Base-by-base conservation (phyloP, 2,888 invertebrate species). In the Dyspetes luteomarginatus region DNA sequence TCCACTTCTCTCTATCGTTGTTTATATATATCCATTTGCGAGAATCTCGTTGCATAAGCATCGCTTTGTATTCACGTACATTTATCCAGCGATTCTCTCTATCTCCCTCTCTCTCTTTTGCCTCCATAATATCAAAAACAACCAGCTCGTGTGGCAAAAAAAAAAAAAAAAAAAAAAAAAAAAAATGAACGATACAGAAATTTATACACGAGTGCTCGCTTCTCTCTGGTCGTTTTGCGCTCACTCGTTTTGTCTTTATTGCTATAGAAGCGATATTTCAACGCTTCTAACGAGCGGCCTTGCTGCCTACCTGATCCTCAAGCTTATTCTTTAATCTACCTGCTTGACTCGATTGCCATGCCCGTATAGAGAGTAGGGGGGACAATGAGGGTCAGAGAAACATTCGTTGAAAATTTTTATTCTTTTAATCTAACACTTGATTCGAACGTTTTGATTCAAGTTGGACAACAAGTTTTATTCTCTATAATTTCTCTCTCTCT, bases 241-340 rank as follows among this genome's bases (percentile, higher is more conserved):
- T 12, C 24, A 9, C 19, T 56, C 41, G 43, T 45, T 56, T 69
- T 48, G 30, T 64, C 4, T 73, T 43, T 26, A 52, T 41, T 65
- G 84, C 56, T 62, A 62, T 56, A 58, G 65, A 72, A 65, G 77
- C 77, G 60, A 82, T 74, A 77, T 83, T 79, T 82, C 78, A 71
- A 78, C 82, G 64, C 60, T 84, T 45, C 75, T 58, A 78, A 74
- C 69, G 78, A 82, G 74, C 67, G 76, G 76, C 83, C 85, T 85
- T 81, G 82, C 75, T 48, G 56, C 72, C 73, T 82, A 80, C 76
- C 65, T 76, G 72, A 30, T 69, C 64, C 41, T 4, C 17, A n/a
- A n/a, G 19, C 7, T 12, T 15, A 26, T 36, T 67, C 30, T 50
- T 71, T 24, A 56, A 64, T 56, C 4, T 43, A 58, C 36, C 75